These are phyloP conservation scores for Zele albiditarsus DNA, from an alignment of 2,888 invertebrate genomes.

Conservation along the genomic window DNA sequence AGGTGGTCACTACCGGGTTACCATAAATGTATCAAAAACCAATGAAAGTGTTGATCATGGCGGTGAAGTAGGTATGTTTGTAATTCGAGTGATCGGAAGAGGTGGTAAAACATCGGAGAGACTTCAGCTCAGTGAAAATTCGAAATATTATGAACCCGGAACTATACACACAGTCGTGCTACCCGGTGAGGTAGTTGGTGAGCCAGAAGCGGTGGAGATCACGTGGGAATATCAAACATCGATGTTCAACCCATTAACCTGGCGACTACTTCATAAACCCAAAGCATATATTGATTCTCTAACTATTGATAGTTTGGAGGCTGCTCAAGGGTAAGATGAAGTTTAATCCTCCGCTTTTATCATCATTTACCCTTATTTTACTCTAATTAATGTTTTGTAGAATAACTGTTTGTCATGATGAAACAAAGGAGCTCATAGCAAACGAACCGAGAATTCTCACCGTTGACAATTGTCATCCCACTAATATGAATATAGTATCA, in stretches of 20 bases:
- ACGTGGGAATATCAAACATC: slow-evolving; percentile 87
- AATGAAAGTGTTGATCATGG: slow-evolving; percentile 82
- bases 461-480: slow-evolving; percentile 59
- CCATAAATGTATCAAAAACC: slow-evolving; percentile 83
- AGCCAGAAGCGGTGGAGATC: slow-evolving; percentile 80
- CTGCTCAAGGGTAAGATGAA: slow-evolving; percentile 77
- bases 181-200: slow-evolving; percentile 80
- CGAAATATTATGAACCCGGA: slow-evolving; percentile 83
- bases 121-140: slow-evolving; percentile 75
- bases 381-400: slow-evolving; percentile 73
- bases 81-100: slow-evolving; percentile 79
- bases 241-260: slow-evolving; percentile 87
- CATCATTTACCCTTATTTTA: not conserved
- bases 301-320: slow-evolving; percentile 83
- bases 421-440: slow-evolving; percentile 79
- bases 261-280: slow-evolving; percentile 84
- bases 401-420: slow-evolving; percentile 81
- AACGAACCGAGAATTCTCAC: slow-evolving; percentile 76
- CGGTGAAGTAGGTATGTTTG: slow-evolving; percentile 85
- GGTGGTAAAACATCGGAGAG: slow-evolving; percentile 77
- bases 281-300: slow-evolving; percentile 83
- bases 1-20: slow-evolving; percentile 87
- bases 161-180: slow-evolving; percentile 80
- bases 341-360: not conserved
- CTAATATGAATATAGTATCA: slow-evolving; percentile 60